Conservation (phyloP, 2,888 invertebrate species). For the Zaprionus obscuricornis region DNA sequence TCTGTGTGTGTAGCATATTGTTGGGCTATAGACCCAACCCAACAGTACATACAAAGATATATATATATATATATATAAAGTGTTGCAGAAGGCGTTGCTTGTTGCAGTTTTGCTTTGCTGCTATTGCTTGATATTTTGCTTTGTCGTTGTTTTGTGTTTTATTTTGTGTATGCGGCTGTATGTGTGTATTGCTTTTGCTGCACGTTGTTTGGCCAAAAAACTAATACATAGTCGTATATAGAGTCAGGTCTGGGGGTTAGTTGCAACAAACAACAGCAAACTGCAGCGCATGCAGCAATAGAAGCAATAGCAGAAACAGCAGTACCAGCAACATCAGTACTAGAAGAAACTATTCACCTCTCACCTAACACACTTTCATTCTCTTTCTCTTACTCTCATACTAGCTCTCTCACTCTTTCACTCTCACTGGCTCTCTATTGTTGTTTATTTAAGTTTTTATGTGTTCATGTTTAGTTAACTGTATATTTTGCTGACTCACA, state of each 20-base stretch:
- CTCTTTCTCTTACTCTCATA: conserved; percentile 6
- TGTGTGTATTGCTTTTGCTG: conserved; percentile 49
- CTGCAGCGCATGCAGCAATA: conserved; percentile 54
- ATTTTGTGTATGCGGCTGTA: conserved; percentile 42
- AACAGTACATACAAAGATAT: conserved; percentile 17
- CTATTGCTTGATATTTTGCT: conserved; percentile 73
- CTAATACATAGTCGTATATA: conserved; percentile 50
- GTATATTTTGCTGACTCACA: conserved; percentile 67
- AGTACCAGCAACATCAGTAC: background rate
- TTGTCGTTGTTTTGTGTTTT: conserved; percentile 65
- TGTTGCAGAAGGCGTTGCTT: conserved; percentile 51
- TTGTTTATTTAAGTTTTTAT: conserved; percentile 78
- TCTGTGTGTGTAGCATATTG: conserved; percentile 7
- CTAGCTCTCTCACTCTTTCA: conserved; percentile 5
- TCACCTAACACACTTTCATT: conserved; percentile 25
- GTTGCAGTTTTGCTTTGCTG: conserved; percentile 63
- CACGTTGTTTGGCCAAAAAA: conserved; percentile 72
- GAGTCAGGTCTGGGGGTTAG: conserved; percentile 63
- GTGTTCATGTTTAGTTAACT: conserved; percentile 77
- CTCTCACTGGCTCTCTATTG: conserved; percentile 53
- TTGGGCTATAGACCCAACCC: conserved; percentile 26
- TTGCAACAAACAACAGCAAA: conserved; percentile 77
- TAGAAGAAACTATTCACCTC: background rate
- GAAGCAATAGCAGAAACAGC: background rate
- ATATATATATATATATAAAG: conserved; percentile 14